Evolutionary conservation across 1,140 invertebrate genomes (phyloP), one percentile per base, ranked within the genome.

Genomic region (Brachionus rubens): DNA sequence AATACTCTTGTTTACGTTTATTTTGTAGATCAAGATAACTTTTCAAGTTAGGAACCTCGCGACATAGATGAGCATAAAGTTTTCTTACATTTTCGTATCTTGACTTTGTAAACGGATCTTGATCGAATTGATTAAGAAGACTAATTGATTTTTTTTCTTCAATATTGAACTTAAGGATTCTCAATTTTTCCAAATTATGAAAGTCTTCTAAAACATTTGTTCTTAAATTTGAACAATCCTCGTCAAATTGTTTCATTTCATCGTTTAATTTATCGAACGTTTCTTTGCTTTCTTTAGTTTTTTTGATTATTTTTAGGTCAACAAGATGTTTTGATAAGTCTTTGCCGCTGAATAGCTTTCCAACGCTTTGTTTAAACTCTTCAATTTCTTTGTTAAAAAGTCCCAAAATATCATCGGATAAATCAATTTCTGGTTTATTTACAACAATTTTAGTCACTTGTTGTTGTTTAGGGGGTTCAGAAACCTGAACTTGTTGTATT

Each of bases 131-230:
- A 50, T 54, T 48, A 14, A 48, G 12, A 36, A 72, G 26, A 12
- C 36, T 50, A 6, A 50, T 36, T 14, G 7, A 19, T 50, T 72
- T 72, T 41, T 72, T 72, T 14, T 72, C 47, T 33, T 72, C 68
- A 10, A 72, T 36, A 50, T 72, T 72, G 14, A 21, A 30, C 30
- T 72, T 72, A 2, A 72, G 46, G 1, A 72, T 21, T 26, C 46
- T 28, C 43, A 72, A 9, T 36, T 28, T 72, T 48, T 72, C 68
- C 28, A 72, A 72, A 50, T 72, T 48, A 14, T 72, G 46, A 30
- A 72, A 72, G 16, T 33, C n/a, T 19, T 16, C 24, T 26, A 72
- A 72, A n/a, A 72, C 10, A 54, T 3, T 24, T 14, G 68, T 36
- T 40, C 50, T 48, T 9, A 16, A 3, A 50, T 52, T 50, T 0